A percentile compares a stretch with the other conserved stretches of the same genome.
Evolutionary conservation across 1,140 invertebrate species (phyloP).

Genomic region (Drosophila bocki): DNA sequence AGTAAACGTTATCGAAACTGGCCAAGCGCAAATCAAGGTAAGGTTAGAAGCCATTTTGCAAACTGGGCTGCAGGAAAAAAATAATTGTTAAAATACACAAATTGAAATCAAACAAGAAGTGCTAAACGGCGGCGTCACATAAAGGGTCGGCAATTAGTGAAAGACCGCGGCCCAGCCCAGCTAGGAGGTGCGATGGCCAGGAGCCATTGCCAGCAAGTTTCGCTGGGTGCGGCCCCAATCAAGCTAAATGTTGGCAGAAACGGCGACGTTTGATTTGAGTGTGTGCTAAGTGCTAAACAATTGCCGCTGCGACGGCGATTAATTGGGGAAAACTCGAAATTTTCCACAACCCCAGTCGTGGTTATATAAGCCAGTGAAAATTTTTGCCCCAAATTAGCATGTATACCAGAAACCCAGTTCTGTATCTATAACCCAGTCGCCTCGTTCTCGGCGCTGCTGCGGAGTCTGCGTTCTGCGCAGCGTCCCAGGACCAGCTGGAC

Average conservation of each 20-base stretch:
- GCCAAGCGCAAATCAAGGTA: constrained; percentile 71
- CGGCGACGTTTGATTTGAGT: constrained; percentile 64
- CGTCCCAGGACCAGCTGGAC: constrained; percentile 65
- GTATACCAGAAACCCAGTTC: constrained; percentile 78
- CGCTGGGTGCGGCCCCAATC: constrained; percentile 66
- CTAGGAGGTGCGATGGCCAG: neutral
- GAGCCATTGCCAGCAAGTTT: neutral
- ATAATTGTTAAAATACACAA: constrained; percentile 32
- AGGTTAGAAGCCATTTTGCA: constrained; percentile 4
- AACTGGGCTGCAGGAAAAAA: constrained; percentile 7
- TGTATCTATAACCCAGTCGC: constrained; percentile 81
- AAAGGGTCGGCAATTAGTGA: constrained; percentile 46
- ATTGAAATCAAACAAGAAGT: constrained; percentile 46
- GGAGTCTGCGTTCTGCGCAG: constrained; percentile 84
- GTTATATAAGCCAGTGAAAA: constrained; percentile 80
- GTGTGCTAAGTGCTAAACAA: constrained; percentile 60
- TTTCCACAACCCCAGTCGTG: constrained; percentile 23
- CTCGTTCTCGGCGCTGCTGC: constrained; percentile 57
- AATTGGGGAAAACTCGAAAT: constrained; percentile 35
- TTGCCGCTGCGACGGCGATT: constrained; percentile 31
- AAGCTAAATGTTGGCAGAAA: constrained; percentile 47
- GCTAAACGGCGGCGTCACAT: neutral
- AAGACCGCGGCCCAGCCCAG: constrained; percentile 40
- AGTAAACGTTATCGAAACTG: constrained; percentile 76
- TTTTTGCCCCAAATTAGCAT: constrained; percentile 78